These are phyloP conservation scores for Ellobium chinense DNA, from an alignment of 2,888 invertebrate species.

Conservation along the genomic window DNA sequence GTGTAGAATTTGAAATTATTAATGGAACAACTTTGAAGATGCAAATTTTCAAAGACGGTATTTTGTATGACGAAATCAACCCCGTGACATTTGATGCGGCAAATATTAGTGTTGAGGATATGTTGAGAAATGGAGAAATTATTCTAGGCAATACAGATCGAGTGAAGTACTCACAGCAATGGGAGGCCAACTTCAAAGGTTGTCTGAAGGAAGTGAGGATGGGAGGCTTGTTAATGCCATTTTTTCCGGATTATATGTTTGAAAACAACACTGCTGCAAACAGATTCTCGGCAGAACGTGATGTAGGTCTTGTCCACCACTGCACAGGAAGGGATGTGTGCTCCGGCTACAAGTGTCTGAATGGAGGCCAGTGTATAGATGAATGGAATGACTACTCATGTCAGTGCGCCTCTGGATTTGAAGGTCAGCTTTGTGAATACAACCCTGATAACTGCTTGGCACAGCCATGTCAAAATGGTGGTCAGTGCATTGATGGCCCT, in stretches of 20 bases:
- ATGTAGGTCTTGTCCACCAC: conserved; percentile 1
- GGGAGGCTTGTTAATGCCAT: conserved; percentile 90
- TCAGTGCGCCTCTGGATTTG: conserved; percentile 66
- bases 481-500: conserved; percentile 62
- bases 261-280: conserved; percentile 60
- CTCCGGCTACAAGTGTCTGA: conserved; percentile 81
- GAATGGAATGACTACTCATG: conserved; percentile 72
- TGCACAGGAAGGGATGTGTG: conserved; percentile 48
- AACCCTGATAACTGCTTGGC: conserved; percentile 90
- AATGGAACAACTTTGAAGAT: conserved; percentile 33
- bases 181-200: conserved; percentile 83
- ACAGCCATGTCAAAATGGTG: conserved; percentile 81
- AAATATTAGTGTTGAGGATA: conserved; percentile 9
- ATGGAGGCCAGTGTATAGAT: conserved; percentile 82
- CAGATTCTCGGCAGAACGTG: conserved; percentile 49
- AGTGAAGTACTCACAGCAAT: background rate
- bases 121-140: conserved; percentile 42
- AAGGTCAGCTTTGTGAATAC: conserved; percentile 66
- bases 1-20: conserved; percentile 42
- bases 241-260: conserved; percentile 83
- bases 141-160: conserved; percentile 29
- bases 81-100: background rate
- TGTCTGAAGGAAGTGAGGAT: conserved; percentile 93
- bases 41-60: conserved; percentile 9
- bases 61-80: conserved; percentile 25